phyloP scores from a whole-genome alignment of 2,888 invertebrate genomes.

The Iselma pallidipennis region DNA sequence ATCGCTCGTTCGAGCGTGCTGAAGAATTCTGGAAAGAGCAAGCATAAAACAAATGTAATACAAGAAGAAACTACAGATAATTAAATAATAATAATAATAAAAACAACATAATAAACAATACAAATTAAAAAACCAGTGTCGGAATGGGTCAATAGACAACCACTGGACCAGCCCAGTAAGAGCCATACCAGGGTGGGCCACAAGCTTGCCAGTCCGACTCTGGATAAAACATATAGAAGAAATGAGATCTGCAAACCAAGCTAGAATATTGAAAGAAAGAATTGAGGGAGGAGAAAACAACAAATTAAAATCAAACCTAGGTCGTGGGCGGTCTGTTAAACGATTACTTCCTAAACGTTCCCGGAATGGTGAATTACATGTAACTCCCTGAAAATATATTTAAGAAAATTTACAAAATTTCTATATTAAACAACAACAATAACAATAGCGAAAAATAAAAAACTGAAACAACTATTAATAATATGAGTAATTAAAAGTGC shows the following conservation, averaged over 20 bases:
- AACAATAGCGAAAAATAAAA: too few relatives aligned
- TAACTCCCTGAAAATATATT: slow-evolving; percentile 60
- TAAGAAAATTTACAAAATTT: neutral
- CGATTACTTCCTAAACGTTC: slow-evolving; percentile 89
- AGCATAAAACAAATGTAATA: slow-evolving; percentile 23
- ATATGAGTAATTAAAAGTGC: neutral
- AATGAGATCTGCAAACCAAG: slow-evolving; percentile 45
- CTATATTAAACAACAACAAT: too few relatives aligned
- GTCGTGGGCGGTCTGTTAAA: slow-evolving; percentile 77
- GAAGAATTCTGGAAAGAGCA: slow-evolving; percentile 48
- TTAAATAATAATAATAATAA: slow-evolving; percentile 4
- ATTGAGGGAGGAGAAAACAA: too few relatives aligned
- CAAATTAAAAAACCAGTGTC: too few relatives aligned
- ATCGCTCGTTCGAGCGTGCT: slow-evolving; percentile 52
- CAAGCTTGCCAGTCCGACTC: too few relatives aligned
- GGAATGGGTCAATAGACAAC: too few relatives aligned
- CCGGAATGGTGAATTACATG: slow-evolving; percentile 80
- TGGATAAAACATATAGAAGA: too few relatives aligned
- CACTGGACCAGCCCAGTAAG: too few relatives aligned
- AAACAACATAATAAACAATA: slow-evolving; percentile 1
- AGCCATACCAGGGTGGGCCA: too few relatives aligned
- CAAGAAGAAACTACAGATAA: slow-evolving; percentile 17
- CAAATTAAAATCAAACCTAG: slow-evolving; percentile 63
- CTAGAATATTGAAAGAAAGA: slow-evolving; percentile 35
- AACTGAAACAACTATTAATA: neutral